Evolutionary conservation across 2,113 vertebrate genomes (phyloP).

Genomic region (Leptobrachium ailaonicum): DNA sequence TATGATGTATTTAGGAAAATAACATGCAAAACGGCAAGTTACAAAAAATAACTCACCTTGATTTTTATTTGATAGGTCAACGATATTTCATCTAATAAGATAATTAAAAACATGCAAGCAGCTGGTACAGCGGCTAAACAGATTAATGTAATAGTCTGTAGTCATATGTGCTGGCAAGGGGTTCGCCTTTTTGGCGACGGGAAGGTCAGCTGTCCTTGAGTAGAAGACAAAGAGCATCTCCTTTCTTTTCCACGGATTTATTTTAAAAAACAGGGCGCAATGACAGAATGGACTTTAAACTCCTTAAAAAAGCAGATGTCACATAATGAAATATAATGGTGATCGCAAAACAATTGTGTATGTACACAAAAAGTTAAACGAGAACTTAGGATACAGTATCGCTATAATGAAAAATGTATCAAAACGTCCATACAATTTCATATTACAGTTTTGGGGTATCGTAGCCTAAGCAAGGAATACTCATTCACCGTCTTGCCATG

Average conservation of each 20-base stretch:
- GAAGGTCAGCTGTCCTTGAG: slow-evolving; percentile 79
- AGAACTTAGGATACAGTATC: too few species aligned
- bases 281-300: not conserved
- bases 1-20: slow-evolving; percentile 70
- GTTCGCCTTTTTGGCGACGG: slow-evolving; percentile 73
- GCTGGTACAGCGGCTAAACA: slow-evolving; percentile 80
- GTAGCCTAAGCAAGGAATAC: too few species aligned
- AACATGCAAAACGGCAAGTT: slow-evolving; percentile 68
- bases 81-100: slow-evolving; percentile 78
- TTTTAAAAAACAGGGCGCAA: slow-evolving; percentile 8
- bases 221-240: slow-evolving; percentile 62
- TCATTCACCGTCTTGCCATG: too few species aligned
- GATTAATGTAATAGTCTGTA: slow-evolving; percentile 82
- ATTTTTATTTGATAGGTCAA: slow-evolving; percentile 82
- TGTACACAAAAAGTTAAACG: too few species aligned
- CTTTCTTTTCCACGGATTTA: slow-evolving; percentile 48
- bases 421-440: too few species aligned
- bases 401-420: too few species aligned
- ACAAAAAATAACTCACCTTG: slow-evolving; percentile 76
- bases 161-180: slow-evolving; percentile 79
- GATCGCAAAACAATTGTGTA: not conserved
- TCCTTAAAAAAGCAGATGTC: not conserved
- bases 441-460: too few species aligned
- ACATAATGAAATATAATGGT: not conserved
- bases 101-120: slow-evolving; percentile 84